phyloP scores from a whole-genome alignment of 2,888 invertebrate genomes.

The Spodoptera picta region DNA sequence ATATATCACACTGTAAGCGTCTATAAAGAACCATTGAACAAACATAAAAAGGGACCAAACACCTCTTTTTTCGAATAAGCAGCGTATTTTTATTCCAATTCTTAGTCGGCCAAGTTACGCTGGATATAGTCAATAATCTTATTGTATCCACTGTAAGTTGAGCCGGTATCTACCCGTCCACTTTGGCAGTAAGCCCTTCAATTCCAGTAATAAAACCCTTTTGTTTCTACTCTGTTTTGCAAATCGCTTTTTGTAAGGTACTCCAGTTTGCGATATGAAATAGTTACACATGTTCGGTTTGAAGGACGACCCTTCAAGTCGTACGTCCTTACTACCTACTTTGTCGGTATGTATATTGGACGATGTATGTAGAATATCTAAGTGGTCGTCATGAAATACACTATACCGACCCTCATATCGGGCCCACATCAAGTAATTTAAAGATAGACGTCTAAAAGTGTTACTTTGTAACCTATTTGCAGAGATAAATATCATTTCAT shows the following conservation, averaged over 20 bases:
- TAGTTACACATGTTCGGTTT: not conserved
- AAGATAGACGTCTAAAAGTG: too few relatives aligned
- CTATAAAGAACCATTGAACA: too few relatives aligned
- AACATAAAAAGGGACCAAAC: too few relatives aligned
- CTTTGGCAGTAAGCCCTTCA: slow-evolving; percentile 17
- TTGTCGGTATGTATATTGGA: not conserved
- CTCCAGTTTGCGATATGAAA: not conserved
- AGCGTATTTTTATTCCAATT: not conserved
- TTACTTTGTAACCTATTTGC: too few relatives aligned
- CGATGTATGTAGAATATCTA: not conserved
- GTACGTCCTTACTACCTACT: too few relatives aligned
- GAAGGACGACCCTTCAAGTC: too few relatives aligned
- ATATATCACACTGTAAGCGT: too few relatives aligned
- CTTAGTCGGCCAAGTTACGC: slow-evolving; percentile 7
- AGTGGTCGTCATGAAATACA: too few relatives aligned
- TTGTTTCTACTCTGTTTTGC: slow-evolving; percentile 28
- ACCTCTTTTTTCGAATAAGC: not conserved
- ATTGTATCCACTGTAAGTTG: slow-evolving; percentile 1
- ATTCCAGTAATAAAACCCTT: slow-evolving; percentile 36
- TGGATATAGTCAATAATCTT: not conserved
- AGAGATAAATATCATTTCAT: too few relatives aligned
- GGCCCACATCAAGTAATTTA: too few relatives aligned
- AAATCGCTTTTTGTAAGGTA: slow-evolving; percentile 25
- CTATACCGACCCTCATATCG: too few relatives aligned
- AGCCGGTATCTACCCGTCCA: slow-evolving; percentile 10